Evolutionary conservation across 1,140 invertebrate genomes (phyloP), one percentile per base, ranked within the genome.

Genomic region (Sminthurinus signatus): DNA sequence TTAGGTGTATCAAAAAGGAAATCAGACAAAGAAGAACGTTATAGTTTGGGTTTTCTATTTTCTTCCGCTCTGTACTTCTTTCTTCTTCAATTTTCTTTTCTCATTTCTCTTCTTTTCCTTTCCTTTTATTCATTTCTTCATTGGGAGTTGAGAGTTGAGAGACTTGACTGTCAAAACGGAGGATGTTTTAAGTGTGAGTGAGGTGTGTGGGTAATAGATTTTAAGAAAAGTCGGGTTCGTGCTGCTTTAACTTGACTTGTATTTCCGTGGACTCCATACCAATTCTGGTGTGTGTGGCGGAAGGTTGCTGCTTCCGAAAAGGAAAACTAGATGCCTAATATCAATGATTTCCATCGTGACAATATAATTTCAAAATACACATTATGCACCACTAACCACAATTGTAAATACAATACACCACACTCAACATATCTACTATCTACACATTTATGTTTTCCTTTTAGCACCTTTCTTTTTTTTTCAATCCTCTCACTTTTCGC

Each of bases 291-390:
- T 70, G 67, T 70, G 68, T 70, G 67, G 56, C 69, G 69, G 69
- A 71, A 67, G 69, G 59, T 55, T 32, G 19, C 67, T 52, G 60
- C 65, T 67, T 71, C 65, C 69, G 65, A 71, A 48, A 57, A 71
- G 69, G 69, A 67, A 71, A 71, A 60, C 48, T 67, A 60, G 64
- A 70, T 70, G 65, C 68, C 64, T 66, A 66, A 70, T 67, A 70
- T 63, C 64, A 67, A 67, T 67, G 68, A 70, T 70, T 64, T 57
- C 68, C 60, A 70, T 70, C 68, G 60, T 70, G 68, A 70, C 61
- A 65, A 64, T 63, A 70, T 67, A 70, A 70, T 70, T 70, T 70
- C 21, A 64, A 64, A 64, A 64, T 51, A 43, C 54, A 48, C 51
- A 50, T 25, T n/a, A n/a, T n/a, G n/a, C n/a, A n/a, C n/a, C n/a